Base-by-base conservation (phyloP, 2,888 invertebrate genomes). In the Notodonta ziczac region DNA sequence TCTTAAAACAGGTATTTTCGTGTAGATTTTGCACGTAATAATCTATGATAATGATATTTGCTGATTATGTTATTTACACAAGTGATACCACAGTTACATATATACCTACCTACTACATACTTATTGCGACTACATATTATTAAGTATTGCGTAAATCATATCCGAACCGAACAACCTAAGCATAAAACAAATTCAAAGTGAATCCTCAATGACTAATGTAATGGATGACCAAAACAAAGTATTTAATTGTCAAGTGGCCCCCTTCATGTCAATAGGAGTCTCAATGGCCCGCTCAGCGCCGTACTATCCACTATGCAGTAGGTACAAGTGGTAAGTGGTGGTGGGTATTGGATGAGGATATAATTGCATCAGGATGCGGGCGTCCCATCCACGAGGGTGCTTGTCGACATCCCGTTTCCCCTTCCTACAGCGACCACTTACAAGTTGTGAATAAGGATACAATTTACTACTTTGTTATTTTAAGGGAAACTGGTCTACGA, bases 331-430 rank as follows among this genome's bases (percentile, higher is more conserved):
- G 58, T 63, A 65, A 76, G 74, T 75, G 69, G 63, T 24, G 24
- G 24, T 65, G 44, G 55, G 66, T 75, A 69, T 74, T 60, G 64
- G 63, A 68, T 66, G 67, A 72, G 70, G 67, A 64, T 59, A 68
- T 76, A 77, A 71, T 74, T 71, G 51, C 66, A 67, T 60, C 75
- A 80, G 83, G 81, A 83, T 82, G 82, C 82, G 83, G 82, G 83
- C 69, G 63, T 60, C 62, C 62, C 44, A 46, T 16, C 59, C 58
- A 57, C 62, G 59, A 72, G 77, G 69, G 66, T 60, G 64, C 66
- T 71, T 62, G 52, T 56, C 53, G 42, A 57, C 44, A 54, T 24
- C 56, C 65, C 62, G 63, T 66, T 61, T 65, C 74, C 70, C 70
- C 62, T 44, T 75, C 60, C 63, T 63, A 67, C 70, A 60, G 57